phyloP scores from a whole-genome alignment of 1,140 invertebrate genomes.

The Cepaea nemoralis region DNA sequence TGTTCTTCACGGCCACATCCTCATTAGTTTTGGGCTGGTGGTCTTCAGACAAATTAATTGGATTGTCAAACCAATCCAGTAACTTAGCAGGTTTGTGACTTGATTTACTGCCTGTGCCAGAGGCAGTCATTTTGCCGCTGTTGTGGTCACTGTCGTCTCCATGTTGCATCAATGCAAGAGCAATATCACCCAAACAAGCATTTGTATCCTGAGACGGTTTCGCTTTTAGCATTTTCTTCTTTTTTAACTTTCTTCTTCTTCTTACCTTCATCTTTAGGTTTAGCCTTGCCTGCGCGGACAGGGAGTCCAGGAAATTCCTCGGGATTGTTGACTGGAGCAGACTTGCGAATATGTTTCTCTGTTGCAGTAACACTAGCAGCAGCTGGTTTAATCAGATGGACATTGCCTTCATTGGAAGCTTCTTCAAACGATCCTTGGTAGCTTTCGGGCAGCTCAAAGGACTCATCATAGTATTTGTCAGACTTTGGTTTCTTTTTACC shows the following conservation, averaged over 20 bases:
- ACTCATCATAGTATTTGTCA: constrained; percentile 43
- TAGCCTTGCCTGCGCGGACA: background rate
- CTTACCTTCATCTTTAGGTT: background rate
- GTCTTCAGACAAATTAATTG: background rate
- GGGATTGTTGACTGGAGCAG: background rate
- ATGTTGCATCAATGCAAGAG: constrained; percentile 45
- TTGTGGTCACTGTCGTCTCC: background rate
- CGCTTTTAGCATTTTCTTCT: constrained; percentile 13
- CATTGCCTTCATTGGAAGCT: background rate
- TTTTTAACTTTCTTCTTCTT: constrained; percentile 36
- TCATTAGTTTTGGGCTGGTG: background rate
- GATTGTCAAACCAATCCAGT: constrained; percentile 25
- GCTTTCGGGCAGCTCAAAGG: constrained; percentile 35
- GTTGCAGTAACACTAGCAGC: constrained; percentile 7
- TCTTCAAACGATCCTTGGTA: constrained; percentile 25
- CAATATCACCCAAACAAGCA: constrained; percentile 56
- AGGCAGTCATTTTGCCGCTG: background rate
- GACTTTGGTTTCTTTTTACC: constrained; percentile 15
- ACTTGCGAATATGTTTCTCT: background rate
- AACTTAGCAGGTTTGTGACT: background rate
- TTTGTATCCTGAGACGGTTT: constrained; percentile 34
- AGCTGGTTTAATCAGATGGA: background rate
- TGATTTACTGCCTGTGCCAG: background rate
- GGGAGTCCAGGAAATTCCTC: constrained; percentile 41
- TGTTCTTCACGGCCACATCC: background rate